Conservation (phyloP, 2,888 invertebrate species). For the Drosophila bunnanda region DNA sequence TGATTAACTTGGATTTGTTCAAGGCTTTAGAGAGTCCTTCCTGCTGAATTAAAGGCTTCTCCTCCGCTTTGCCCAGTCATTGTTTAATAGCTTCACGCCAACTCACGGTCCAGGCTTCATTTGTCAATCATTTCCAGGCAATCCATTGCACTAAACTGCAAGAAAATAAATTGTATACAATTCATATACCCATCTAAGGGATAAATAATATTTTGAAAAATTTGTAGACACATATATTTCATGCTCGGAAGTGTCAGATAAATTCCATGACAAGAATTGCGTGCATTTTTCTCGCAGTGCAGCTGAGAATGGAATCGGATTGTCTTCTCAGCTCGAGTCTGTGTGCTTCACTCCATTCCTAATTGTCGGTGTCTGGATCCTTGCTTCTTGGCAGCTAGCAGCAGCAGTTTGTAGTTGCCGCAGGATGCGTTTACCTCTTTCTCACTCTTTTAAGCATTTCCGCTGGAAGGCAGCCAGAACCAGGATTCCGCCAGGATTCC, state of each 20-base stretch:
- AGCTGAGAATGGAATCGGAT: constrained; percentile 18
- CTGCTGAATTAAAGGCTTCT: not conserved
- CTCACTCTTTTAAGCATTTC: constrained; percentile 30
- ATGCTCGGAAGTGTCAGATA: not conserved
- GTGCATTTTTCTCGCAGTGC: not conserved
- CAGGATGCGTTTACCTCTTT: not conserved
- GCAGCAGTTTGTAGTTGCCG: constrained; percentile 13
- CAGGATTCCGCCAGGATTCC: constrained; percentile 21
- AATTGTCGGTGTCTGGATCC: constrained; percentile 8
- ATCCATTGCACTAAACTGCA: constrained; percentile 39
- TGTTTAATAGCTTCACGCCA: constrained; percentile 56
- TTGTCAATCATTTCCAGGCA: constrained; percentile 62
- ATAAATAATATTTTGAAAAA: not conserved
- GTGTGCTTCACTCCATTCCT: not conserved
- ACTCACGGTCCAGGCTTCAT: constrained; percentile 51
- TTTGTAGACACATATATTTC: not conserved
- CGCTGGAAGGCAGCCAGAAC: constrained; percentile 18
- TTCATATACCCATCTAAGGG: accelerated
- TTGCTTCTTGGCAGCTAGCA: not conserved
- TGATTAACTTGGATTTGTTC: constrained; percentile 35
- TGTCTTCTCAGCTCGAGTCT: constrained; percentile 17
- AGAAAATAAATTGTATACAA: not conserved
- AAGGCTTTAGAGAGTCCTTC: constrained; percentile 9
- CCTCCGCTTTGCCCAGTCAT: constrained; percentile 9
- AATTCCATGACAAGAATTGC: not conserved